Evolutionary conservation across 2,113 vertebrate species (phyloP).

Genomic region (Octodon degus): DNA sequence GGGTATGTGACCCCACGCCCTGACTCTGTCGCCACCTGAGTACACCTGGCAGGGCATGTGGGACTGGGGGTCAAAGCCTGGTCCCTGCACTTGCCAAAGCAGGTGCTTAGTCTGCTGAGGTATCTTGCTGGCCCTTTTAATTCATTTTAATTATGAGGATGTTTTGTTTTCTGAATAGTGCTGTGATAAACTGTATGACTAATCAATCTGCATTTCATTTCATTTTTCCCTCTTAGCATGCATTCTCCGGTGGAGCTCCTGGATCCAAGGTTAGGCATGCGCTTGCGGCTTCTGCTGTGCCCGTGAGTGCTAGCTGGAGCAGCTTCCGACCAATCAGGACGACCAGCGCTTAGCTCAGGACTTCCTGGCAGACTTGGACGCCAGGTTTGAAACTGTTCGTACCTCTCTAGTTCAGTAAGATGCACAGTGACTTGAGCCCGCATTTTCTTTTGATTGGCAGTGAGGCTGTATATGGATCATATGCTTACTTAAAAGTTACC

Average conservation of each 20-base stretch:
- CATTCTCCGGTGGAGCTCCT: not conserved
- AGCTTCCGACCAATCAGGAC: not conserved
- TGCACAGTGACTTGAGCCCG: not conserved
- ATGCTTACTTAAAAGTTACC: not conserved
- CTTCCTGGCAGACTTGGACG: not conserved
- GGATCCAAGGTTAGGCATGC: not conserved
- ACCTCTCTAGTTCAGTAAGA: not conserved
- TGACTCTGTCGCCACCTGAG: no score
- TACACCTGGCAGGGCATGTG: no score
- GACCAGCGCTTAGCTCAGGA: not conserved
- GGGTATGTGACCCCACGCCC: no score
- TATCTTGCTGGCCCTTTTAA: not conserved
- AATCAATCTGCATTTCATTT: not conserved
- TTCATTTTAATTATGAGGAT: slow-evolving; percentile 19
- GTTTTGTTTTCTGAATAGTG: not conserved
- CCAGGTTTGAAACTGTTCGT: slow-evolving; percentile 13
- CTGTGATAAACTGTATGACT: not conserved
- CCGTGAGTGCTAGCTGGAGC: not conserved
- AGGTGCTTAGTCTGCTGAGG: not conserved
- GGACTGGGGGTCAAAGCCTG: no score
- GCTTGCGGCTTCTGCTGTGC: not conserved
- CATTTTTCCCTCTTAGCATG: not conserved
- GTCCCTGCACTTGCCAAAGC: no score
- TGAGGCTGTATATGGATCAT: not conserved
- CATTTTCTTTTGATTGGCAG: slow-evolving; percentile 45